A percentile compares a stretch with the other conserved stretches of the same genome.
Evolutionary conservation across 2,113 vertebrate species (phyloP).

Genomic region (Austrofundulus limnaeus): DNA sequence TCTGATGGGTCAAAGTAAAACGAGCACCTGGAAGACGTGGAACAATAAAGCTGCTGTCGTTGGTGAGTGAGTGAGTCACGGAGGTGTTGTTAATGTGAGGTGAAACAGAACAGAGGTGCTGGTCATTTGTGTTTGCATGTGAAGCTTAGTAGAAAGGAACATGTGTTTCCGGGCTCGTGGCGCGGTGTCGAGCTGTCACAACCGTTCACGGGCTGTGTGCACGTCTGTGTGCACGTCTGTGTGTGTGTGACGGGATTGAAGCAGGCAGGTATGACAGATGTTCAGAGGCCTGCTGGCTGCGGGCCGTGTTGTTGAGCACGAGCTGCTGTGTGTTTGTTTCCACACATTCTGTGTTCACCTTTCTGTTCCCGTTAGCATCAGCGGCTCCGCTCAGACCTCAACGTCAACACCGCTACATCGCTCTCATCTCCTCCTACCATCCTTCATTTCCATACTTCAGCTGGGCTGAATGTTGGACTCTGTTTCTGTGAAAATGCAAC

Average conservation of each 20-base stretch:
- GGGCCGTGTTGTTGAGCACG: constrained; percentile 5
- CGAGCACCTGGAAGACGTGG: neutral
- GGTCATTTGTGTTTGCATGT: constrained; percentile 34
- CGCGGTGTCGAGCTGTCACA: constrained; percentile 53
- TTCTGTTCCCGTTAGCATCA: constrained; percentile 45
- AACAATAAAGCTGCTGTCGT: too few relatives aligned
- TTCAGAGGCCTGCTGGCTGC: constrained; percentile 57
- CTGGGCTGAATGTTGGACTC: too few relatives aligned
- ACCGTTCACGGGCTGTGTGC: constrained; percentile 22
- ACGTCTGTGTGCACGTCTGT: constrained; percentile 19
- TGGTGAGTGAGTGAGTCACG: neutral
- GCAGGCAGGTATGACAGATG: constrained; percentile 69
- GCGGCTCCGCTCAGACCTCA: constrained; percentile 6
- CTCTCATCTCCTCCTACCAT: neutral
- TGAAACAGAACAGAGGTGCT: constrained; percentile 18
- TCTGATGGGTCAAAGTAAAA: neutral
- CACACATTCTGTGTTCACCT: constrained; percentile 45
- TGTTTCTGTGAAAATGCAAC: too few relatives aligned
- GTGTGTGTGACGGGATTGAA: constrained; percentile 51
- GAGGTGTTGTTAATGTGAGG: constrained; percentile 36
- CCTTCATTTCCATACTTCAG: neutral
- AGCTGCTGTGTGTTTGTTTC: constrained; percentile 20
- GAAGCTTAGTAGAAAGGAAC: constrained; percentile 31
- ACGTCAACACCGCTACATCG: neutral
- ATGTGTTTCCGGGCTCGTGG: constrained; percentile 56